phyloP scores from a whole-genome alignment of 2,797 vertebrate genomes.

The Mus minutoides region DNA sequence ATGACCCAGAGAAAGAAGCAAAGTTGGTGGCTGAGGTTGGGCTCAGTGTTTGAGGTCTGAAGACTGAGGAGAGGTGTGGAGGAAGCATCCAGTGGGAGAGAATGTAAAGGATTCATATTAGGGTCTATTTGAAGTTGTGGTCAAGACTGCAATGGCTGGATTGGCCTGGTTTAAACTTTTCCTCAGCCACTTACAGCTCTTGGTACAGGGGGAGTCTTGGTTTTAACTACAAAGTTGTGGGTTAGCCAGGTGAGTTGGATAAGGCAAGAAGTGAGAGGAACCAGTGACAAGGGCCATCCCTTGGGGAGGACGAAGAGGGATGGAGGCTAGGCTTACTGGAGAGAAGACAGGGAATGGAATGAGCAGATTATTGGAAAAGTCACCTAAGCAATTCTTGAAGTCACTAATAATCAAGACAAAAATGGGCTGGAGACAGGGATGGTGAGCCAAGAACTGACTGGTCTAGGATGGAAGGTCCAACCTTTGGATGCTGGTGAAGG shows the following conservation, averaged over 20 bases:
- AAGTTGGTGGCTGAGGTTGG: neutral
- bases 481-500: neutral
- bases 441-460: neutral
- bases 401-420: neutral
- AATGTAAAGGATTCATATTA: neutral
- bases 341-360: neutral
- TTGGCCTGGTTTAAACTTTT: neutral
- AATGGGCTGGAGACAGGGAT: neutral
- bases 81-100: neutral
- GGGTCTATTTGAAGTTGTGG: neutral
- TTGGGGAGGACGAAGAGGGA: neutral
- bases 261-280: neutral
- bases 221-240: neutral
- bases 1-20: conserved; percentile 14
- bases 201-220: neutral
- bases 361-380: neutral
- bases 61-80: neutral
- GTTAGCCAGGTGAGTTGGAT: neutral
- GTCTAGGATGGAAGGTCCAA: neutral
- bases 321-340: neutral
- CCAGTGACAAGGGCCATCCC: too few relatives aligned
- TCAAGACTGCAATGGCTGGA: neutral
- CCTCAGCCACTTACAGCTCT: neutral
- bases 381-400: neutral
- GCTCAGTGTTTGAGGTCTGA: neutral